Evolutionary conservation across 2,888 invertebrate genomes (phyloP).

Genomic region (Lithodes maja): DNA sequence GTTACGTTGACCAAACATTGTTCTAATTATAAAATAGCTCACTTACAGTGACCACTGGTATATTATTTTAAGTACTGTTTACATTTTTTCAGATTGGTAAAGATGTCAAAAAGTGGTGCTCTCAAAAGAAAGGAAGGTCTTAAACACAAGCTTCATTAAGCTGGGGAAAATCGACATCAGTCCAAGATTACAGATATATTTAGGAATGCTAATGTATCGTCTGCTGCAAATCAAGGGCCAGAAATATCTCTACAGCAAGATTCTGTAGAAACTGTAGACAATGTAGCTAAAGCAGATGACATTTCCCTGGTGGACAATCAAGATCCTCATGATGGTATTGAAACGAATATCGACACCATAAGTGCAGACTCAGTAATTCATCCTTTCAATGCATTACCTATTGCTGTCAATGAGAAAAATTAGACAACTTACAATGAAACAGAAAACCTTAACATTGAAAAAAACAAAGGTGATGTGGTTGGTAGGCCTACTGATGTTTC

Average conservation of each 20-base stretch:
- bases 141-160: slow-evolving; percentile 7
- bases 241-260: slow-evolving; percentile 10
- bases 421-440: neutral
- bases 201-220: slow-evolving; percentile 17
- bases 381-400: neutral
- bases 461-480: neutral
- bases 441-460: neutral
- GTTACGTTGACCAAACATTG: too few species aligned
- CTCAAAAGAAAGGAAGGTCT: slow-evolving; percentile 25
- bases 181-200: slow-evolving; percentile 25
- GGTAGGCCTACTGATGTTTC: neutral
- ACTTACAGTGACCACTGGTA: too few species aligned
- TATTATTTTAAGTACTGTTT: too few species aligned
- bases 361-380: neutral
- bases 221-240: slow-evolving; percentile 16
- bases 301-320: neutral
- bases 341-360: neutral
- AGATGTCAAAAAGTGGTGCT: slow-evolving; percentile 12
- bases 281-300: neutral
- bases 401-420: neutral
- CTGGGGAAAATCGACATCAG: slow-evolving; percentile 21
- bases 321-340: neutral
- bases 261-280: neutral
- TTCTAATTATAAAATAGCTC: too few species aligned
- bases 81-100: too few species aligned